Evolutionary conservation across 1,140 invertebrate species (phyloP).

Genomic region (Drosophila fuyamai): DNA sequence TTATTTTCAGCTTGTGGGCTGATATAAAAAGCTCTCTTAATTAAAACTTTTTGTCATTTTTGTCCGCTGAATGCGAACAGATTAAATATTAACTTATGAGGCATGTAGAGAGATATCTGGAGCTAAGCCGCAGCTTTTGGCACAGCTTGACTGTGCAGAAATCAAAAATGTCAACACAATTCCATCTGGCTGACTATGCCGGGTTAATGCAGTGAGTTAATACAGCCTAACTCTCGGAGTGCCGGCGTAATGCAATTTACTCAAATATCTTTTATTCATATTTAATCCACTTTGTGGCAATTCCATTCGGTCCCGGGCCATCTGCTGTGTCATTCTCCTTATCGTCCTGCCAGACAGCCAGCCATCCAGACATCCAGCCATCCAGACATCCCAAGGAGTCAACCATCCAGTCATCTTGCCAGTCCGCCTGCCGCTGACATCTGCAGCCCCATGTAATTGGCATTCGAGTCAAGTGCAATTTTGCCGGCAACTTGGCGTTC

Average conservation of each 20-base stretch:
- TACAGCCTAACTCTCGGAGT: slow-evolving; percentile 42
- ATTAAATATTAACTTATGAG: slow-evolving; percentile 44
- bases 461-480: slow-evolving; percentile 83
- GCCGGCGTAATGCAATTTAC: slow-evolving; percentile 70
- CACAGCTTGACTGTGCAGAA: slow-evolving; percentile 31
- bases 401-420: slow-evolving; percentile 8
- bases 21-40: slow-evolving; percentile 50
- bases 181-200: background rate
- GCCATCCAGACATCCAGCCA: background rate
- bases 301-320: slow-evolving; percentile 45
- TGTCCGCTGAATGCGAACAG: slow-evolving; percentile 35
- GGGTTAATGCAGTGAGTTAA: slow-evolving; percentile 60
- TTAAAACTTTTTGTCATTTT: slow-evolving; percentile 57
- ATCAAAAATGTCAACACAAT: slow-evolving; percentile 48
- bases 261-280: slow-evolving; percentile 82
- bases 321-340: slow-evolving; percentile 43
- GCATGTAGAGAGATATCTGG: background rate
- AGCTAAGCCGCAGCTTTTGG: slow-evolving; percentile 26
- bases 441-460: slow-evolving; percentile 75
- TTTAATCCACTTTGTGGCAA: slow-evolving; percentile 79
- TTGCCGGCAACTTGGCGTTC: slow-evolving; percentile 61
- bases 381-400: slow-evolving; percentile 18
- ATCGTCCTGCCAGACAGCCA: slow-evolving; percentile 33
- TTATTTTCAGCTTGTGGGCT: slow-evolving; percentile 38
- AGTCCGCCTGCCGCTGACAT: slow-evolving; percentile 56